These are phyloP conservation scores for Perccottus glenii DNA, from an alignment of 2,113 vertebrate species.

Conservation along the genomic window DNA sequence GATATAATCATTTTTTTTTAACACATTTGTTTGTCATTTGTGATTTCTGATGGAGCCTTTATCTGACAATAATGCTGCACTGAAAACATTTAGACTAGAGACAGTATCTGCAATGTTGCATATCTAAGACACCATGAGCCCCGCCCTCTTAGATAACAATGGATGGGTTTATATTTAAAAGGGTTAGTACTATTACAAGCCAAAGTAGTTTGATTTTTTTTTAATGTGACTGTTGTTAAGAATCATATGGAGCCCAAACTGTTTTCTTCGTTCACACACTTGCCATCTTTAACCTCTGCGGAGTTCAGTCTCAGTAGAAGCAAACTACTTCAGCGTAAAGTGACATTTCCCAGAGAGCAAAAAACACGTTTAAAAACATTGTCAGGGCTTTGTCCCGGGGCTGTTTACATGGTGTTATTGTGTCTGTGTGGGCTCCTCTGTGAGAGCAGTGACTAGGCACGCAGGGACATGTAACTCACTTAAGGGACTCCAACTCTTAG, in stretches of 20 bases:
- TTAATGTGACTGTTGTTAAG: too few relatives aligned
- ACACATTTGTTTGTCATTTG: too few relatives aligned
- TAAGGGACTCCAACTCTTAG: constrained; percentile 42
- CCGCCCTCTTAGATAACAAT: too few relatives aligned
- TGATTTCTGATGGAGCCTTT: too few relatives aligned
- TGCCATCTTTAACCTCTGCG: constrained; percentile 24
- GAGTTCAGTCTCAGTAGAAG: constrained; percentile 22
- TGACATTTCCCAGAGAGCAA: constrained; percentile 29
- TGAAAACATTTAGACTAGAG: too few relatives aligned
- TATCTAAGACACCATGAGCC: too few relatives aligned
- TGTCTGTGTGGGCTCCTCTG: constrained; percentile 41
- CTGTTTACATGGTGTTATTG: constrained; percentile 72
- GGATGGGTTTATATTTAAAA: too few relatives aligned
- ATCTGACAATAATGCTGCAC: too few relatives aligned
- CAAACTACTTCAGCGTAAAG: constrained; percentile 11
- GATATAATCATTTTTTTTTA: too few relatives aligned
- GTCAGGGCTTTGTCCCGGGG: constrained; percentile 53
- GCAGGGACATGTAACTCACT: constrained; percentile 50
- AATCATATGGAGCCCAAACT: neutral
- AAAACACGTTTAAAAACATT: constrained; percentile 68
- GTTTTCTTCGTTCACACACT: neutral
- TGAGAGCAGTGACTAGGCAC: constrained; percentile 36
- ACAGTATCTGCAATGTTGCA: too few relatives aligned
- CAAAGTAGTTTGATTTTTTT: too few relatives aligned
- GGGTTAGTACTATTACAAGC: too few relatives aligned